Evolutionary conservation across 2,797 vertebrate species (phyloP), one percentile per base, ranked within the genome.

Genomic region (Chiroxiphia lanceolata): DNA sequence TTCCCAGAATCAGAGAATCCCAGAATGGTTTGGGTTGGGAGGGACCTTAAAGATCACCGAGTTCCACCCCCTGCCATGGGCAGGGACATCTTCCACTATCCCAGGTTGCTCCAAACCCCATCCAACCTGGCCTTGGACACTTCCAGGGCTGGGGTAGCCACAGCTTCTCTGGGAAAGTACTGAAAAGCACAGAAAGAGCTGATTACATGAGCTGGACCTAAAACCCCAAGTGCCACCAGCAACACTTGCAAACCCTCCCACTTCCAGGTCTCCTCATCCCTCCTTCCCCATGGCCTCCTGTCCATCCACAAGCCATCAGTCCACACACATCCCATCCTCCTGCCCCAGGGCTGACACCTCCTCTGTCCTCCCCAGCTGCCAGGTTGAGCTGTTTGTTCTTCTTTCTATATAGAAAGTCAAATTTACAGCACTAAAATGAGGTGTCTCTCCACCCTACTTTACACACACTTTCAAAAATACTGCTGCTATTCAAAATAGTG

Each of bases 221-320:
- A 85, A 87, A 12, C 13, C 21, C 50, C 38, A 83, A 34, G 25
- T 2, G 0, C 31, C 48, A 38, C 4, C 45, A 69, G 69, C 71
- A 89, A 56, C 59, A 29, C 33, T 9, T 4, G 1, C 48, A 75
- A 15, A 23, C 11, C 21, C 61, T 45, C 21, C n/a, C 64, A 48
- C 23, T 18, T 45, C 33, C 44, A 20, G 61, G 44, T 59, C 38
- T 83, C 42, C 31, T 65, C 25, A 20, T 4, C 20, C 36, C 40
- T 36, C 40, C 50, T 70, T 82, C 34, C 8, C 21, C 1, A 0
- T 5, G 6, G n/a, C 25, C 70, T 59, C 60, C 25, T 6, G 4
- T 42, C 54, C 10, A 8, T 40, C n/a, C 14, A 5, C 33, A 51
- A 47, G 14, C 56, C 80, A 31, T 10, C 72, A 36, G 1, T 7